Conservation (phyloP, 2,113 vertebrate species). For the Thomomys bottae region DNA sequence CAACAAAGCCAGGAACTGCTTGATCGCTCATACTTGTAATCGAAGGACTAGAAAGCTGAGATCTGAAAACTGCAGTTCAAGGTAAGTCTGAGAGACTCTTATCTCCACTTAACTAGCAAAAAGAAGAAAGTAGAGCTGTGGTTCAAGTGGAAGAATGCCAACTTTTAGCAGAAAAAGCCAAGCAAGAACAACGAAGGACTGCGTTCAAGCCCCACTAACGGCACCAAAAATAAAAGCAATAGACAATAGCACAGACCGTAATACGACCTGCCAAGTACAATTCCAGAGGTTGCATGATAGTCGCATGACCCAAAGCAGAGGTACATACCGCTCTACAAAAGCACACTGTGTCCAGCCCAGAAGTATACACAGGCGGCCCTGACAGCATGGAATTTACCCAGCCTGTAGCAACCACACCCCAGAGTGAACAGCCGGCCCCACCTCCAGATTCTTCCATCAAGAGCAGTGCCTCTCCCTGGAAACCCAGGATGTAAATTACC, state of each 20-base stretch:
- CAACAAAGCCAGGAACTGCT: too few species aligned
- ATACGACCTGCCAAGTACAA: not conserved
- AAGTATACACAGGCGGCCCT: not conserved
- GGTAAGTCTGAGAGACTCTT: too few species aligned
- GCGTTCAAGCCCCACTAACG: too few species aligned
- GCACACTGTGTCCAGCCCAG: not conserved
- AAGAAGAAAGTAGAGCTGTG: too few species aligned
- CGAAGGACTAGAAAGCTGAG: too few species aligned
- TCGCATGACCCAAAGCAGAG: not conserved
- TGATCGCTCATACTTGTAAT: too few species aligned
- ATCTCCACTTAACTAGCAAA: too few species aligned
- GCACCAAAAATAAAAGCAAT: not conserved
- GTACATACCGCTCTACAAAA: not conserved
- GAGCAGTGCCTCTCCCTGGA: constrained; percentile 50
- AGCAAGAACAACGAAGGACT: too few species aligned
- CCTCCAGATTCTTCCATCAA: constrained; percentile 11
- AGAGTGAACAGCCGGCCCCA: not conserved
- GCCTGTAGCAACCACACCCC: not conserved
- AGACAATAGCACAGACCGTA: not conserved
- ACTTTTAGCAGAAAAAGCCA: too few species aligned
- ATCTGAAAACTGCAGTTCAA: too few species aligned
- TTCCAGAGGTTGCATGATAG: not conserved
- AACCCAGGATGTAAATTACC: constrained; percentile 66
- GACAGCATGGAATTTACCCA: not conserved
- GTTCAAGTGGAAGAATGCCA: too few species aligned